Evolutionary conservation across 2,113 vertebrate species (phyloP).

Genomic region (Phalacrocorax aristotelis): DNA sequence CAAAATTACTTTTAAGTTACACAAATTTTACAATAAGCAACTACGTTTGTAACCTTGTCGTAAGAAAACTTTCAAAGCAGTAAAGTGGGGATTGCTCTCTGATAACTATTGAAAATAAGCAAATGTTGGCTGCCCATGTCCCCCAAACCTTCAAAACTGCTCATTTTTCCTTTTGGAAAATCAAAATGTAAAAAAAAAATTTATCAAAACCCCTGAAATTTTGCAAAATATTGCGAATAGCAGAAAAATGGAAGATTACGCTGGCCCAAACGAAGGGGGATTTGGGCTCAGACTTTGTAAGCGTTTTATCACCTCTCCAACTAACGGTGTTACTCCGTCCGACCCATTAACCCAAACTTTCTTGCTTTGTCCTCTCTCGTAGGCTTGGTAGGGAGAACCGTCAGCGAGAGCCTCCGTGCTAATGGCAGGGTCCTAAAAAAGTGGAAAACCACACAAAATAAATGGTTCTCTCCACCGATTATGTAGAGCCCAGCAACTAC

Average conservation of each 20-base stretch:
- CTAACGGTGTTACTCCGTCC: constrained; percentile 76
- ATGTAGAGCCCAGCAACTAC: background rate
- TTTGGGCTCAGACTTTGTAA: background rate
- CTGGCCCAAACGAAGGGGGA: background rate
- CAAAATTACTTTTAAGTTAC: background rate
- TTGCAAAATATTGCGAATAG: background rate
- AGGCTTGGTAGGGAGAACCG: constrained; percentile 64
- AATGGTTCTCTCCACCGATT: background rate
- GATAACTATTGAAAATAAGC: background rate
- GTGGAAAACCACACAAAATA: too few species aligned
- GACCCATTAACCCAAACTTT: constrained; percentile 83
- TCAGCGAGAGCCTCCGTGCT: constrained; percentile 60
- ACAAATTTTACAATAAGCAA: background rate
- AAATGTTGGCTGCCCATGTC: rapidly evolving
- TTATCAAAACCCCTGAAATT: background rate
- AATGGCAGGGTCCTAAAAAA: constrained; percentile 85
- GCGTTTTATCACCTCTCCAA: constrained; percentile 82
- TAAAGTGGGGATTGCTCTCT: too few species aligned
- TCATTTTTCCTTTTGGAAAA: background rate
- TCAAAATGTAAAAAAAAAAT: background rate
- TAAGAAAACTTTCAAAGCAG: background rate
- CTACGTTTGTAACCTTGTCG: background rate
- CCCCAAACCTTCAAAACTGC: background rate
- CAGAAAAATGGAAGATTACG: background rate
- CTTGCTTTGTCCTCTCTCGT: constrained; percentile 70